Conservation (phyloP, 2,888 invertebrate genomes). For the Acanthacorydalis orientalis region DNA sequence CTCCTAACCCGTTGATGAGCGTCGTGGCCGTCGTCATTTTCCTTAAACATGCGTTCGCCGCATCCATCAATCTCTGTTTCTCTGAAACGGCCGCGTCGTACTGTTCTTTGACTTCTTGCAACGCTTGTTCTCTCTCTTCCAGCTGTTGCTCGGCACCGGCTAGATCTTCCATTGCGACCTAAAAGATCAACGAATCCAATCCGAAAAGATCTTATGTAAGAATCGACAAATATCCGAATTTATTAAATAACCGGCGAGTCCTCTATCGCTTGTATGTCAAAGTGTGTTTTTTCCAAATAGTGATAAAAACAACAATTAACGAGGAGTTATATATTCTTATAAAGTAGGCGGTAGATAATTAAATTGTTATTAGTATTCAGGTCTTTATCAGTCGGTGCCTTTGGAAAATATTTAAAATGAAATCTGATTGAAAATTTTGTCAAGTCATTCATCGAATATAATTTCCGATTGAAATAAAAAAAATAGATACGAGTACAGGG, state of each 20-base stretch:
- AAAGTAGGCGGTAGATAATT: no score
- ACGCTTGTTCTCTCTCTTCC: constrained; percentile 76
- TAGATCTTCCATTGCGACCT: constrained; percentile 81
- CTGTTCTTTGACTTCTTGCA: constrained; percentile 78
- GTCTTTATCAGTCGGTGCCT: no score
- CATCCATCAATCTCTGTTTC: constrained; percentile 80
- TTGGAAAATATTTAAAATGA: no score
- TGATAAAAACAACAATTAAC: no score
- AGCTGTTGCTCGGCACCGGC: constrained; percentile 75
- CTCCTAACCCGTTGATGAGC: constrained; percentile 85
- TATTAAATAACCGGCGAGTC: background rate
- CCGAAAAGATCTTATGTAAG: background rate
- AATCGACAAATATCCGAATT: background rate
- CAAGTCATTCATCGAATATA: no score
- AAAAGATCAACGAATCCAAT: background rate
- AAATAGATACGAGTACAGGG: no score
- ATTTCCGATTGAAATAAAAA: background rate
- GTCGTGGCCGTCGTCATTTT: constrained; percentile 97
- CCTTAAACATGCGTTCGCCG: constrained; percentile 78
- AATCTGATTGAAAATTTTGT: no score
- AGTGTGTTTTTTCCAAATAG: no score
- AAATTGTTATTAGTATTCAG: no score
- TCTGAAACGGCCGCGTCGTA: constrained; percentile 88
- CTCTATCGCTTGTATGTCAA: background rate
- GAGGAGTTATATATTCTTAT: no score